A percentile compares a stretch with the other conserved stretches of the same genome.
Evolutionary conservation across 2,888 invertebrate species (phyloP).

Genomic region (Odiellus spinosus): DNA sequence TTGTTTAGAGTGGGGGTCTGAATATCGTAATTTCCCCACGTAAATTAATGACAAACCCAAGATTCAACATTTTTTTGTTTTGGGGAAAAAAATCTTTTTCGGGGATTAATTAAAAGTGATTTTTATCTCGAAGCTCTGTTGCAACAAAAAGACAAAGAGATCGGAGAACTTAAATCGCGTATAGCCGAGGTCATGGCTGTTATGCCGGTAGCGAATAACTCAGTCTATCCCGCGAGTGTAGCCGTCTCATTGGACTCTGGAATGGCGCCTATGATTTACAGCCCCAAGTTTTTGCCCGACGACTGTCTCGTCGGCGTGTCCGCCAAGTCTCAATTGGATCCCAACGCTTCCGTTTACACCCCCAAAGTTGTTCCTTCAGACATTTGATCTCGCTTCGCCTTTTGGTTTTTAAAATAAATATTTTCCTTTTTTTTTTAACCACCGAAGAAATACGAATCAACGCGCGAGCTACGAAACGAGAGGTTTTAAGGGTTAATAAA

Average conservation of each 20-base stretch:
- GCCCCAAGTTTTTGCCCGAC: conserved; percentile 21
- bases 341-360: conserved; percentile 79
- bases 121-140: conserved; percentile 49
- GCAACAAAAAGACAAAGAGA: conserved; percentile 72
- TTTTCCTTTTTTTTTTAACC: no score
- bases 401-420: no score
- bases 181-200: conserved; percentile 86
- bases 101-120: no score
- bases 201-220: conserved; percentile 42
- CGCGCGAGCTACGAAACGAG: no score
- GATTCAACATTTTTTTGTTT: no score
- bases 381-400: background rate
- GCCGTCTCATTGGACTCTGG: conserved; percentile 17
- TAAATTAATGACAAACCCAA: no score
- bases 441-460: no score
- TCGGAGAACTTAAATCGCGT: conserved; percentile 73
- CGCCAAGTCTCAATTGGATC: conserved; percentile 49
- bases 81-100: no score
- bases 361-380: conserved; percentile 41
- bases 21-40: no score
- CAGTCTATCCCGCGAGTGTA: conserved; percentile 6
- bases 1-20: no score
- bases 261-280: conserved; percentile 19
- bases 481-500: no score
- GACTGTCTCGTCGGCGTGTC: conserved; percentile 15